Percentiles rank a stretch among this genome's conserved stretches.
phyloP scores from a whole-genome alignment of 2,113 vertebrate species.

The Isurus oxyrinchus region DNA sequence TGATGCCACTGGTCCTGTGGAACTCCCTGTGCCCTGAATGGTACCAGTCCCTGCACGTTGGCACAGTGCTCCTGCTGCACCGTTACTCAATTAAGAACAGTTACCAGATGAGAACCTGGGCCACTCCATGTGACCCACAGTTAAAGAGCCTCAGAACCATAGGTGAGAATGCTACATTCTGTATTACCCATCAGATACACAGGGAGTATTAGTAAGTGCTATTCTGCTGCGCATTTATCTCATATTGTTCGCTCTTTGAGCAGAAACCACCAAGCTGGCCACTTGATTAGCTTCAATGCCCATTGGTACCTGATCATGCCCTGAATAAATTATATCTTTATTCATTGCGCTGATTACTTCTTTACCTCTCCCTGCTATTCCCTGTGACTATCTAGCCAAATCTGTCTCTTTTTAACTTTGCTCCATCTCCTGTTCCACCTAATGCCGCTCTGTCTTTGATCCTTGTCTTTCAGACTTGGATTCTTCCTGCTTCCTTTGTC shows the following conservation, averaged over 20 bases:
- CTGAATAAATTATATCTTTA: background rate
- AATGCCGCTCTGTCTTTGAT: background rate
- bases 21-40: conserved; percentile 80
- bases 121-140: conserved; percentile 63
- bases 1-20: conserved; percentile 83
- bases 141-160: conserved; percentile 67
- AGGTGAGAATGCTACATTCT: conserved; percentile 57
- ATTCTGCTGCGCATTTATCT: background rate
- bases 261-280: background rate
- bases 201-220: background rate
- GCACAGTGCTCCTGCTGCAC: conserved; percentile 73
- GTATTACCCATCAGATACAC: background rate
- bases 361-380: background rate
- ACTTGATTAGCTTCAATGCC: background rate
- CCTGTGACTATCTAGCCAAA: background rate
- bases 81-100: conserved; percentile 71
- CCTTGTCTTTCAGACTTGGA: background rate
- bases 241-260: background rate
- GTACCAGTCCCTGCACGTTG: conserved; percentile 72
- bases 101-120: conserved; percentile 66
- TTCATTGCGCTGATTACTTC: background rate
- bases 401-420: background rate
- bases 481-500: background rate
- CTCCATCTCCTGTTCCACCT: background rate
- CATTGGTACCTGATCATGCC: background rate